Evolutionary conservation across 2,888 invertebrate genomes (phyloP), one percentile per base, ranked within the genome.

Genomic region (Torymus tubicola): DNA sequence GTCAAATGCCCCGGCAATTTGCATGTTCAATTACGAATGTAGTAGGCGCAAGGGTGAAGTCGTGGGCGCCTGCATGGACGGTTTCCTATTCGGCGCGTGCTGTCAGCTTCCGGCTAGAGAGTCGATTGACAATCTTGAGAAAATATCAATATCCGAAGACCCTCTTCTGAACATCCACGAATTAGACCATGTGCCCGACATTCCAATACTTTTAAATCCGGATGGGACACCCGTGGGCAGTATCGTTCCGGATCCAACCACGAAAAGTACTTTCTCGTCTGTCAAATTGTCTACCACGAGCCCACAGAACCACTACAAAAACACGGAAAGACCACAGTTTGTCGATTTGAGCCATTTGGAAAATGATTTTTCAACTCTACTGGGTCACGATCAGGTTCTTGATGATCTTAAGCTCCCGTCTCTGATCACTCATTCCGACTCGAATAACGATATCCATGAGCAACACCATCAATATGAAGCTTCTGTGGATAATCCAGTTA

Each of bases 21-120:
- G 97, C 91, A 97, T 97, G 97, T 98, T 97, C 92, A 97, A 97
- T 91, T 96, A 96, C 87, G 97, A 97, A 89, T 97, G 97, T 88
- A 92, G 93, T 0, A 95, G 95, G 85, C 92, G 96, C 82, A 94
- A 94, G 0, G 97, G 97, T 0, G 94, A 95, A 88, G 95, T 97
- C 84, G 96, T 97, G 0, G 97, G 97, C 0, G 95, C 97, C 0
- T 98, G 97, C 88, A 96, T 97, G 95, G 97, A 97, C 87, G 96
- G 97, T 0, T 96, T 96, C 89, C 93, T 96, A n/a, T 97, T 97
- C 87, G 97, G 97, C 1, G 96, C 97, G 0, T 98, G 97, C 90
- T 98, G 97, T 87, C 95, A 96, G 87, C 92, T 97, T 42, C 93
- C 94, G 84, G 91, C 91, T 87, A 92, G 91, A 24, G 91, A 92